Evolutionary conservation across 2,797 vertebrate genomes (phyloP).

Genomic region (Pseudochaenichthys georgianus): DNA sequence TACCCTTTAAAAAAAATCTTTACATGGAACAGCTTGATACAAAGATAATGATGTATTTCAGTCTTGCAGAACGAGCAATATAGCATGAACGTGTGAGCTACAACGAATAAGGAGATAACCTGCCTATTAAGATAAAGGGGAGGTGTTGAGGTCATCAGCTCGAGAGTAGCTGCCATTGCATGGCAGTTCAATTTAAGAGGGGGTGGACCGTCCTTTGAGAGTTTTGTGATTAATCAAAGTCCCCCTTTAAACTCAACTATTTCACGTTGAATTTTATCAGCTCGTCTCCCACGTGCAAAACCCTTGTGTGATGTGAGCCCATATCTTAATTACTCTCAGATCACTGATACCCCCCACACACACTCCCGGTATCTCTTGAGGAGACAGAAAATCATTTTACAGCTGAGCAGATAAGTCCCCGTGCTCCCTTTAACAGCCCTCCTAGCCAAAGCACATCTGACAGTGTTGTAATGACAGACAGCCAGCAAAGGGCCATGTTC

Average conservation of each 20-base stretch:
- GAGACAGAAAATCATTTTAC: constrained; percentile 86
- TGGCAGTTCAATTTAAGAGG: constrained; percentile 65
- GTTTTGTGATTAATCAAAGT: constrained; percentile 84
- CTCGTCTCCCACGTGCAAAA: constrained; percentile 73
- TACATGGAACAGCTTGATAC: constrained; percentile 69
- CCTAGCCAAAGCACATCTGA: constrained; percentile 74
- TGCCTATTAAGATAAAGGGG: constrained; percentile 76
- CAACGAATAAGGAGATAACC: constrained; percentile 78
- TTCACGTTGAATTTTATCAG: constrained; percentile 80
- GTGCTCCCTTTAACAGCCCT: constrained; percentile 73
- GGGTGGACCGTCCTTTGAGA: constrained; percentile 68
- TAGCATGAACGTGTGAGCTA: constrained; percentile 50
- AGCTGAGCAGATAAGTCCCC: constrained; percentile 83
- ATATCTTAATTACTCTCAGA: constrained; percentile 86
- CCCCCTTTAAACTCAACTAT: constrained; percentile 74
- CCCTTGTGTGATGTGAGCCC: constrained; percentile 78
- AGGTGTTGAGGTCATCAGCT: constrained; percentile 73
- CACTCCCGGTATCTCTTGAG: constrained; percentile 66
- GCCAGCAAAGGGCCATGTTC: constrained; percentile 66
- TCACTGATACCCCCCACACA: constrained; percentile 77
- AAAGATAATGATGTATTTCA: constrained; percentile 77
- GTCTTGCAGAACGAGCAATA: constrained; percentile 62
- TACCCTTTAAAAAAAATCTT: constrained; percentile 75
- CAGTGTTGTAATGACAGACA: constrained; percentile 78
- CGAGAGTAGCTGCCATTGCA: constrained; percentile 62